A percentile compares a stretch with the other conserved stretches of the same genome.
Evolutionary conservation across 2,888 invertebrate species (phyloP).

Genomic region (Deilephila elpenor): DNA sequence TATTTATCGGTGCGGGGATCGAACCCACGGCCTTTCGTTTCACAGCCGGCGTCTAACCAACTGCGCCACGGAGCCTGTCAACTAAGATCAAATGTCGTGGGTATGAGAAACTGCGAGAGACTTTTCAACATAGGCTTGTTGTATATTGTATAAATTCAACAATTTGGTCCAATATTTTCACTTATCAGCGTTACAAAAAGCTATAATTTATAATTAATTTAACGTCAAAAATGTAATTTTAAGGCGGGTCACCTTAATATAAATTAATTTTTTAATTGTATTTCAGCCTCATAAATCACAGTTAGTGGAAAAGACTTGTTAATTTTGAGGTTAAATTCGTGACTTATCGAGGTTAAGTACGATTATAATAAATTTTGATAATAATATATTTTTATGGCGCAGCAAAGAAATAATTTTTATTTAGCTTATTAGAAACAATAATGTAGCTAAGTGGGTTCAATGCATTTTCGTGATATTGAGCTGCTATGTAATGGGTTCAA

Average conservation of each 20-base stretch:
- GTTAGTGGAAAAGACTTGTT: background rate
- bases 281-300: background rate
- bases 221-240: background rate
- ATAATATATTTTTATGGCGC: background rate
- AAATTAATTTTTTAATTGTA: background rate
- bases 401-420: background rate
- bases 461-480: too few species aligned
- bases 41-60: too few species aligned
- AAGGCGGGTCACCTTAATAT: background rate
- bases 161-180: too few species aligned
- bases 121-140: too few species aligned
- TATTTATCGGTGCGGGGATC: too few species aligned
- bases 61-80: too few species aligned
- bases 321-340: background rate
- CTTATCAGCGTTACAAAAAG: background rate
- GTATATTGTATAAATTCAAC: too few species aligned
- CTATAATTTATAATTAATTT: constrained; percentile 1
- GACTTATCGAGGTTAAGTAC: background rate
- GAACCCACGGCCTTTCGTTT: too few species aligned
- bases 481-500: too few species aligned
- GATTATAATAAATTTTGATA: background rate
- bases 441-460: too few species aligned
- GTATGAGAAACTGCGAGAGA: too few species aligned
- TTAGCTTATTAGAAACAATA: background rate
- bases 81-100: too few species aligned